Base-by-base conservation (phyloP, 1,140 invertebrate species). In the Parapsyche elsis region DNA sequence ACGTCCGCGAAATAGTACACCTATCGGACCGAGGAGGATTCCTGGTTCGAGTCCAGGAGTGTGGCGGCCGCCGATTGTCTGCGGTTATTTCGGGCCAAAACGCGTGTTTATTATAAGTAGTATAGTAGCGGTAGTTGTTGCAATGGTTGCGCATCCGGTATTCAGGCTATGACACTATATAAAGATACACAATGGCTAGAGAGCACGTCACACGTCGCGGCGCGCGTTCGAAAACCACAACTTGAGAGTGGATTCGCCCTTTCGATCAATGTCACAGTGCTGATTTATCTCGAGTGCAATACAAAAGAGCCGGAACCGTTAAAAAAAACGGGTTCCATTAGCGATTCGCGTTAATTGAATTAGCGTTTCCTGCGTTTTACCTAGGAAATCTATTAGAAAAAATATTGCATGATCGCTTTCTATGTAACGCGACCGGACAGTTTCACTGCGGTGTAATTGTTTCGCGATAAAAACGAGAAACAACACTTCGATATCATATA, bases 31-130 rank as follows among this genome's bases (percentile, higher is more conserved):
- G 21, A 67, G 64, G 64, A 67, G 64, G 64, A 67, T 67, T 67
- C 64, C 64, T 67, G 64, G 64, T 67, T 26, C 64, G 21, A 14
- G 64, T 67, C 64, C 64, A 67, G 64, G 24, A 67, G 64, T 61
- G 23, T 24, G 64, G 4, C 64, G 23, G n/a, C 24, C 64, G 64
- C 59, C 12, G 24, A 67, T 67, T 67, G 64, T 67, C 64, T 67
- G 64, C 64, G 64, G 64, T 67, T 67, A 67, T 67, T 67, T 67
- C 21, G 9, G 64, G 26, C 49, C 4, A 53, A 12, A 53, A 12
- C 16, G 49, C 16, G 49, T 16, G 49, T 53, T 14, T 53, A 14
- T 53, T 53, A 53, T 16, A 14, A 53, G 10, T 53, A 53, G 12
- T 53, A 12, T 46, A 53, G 10, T 53, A 53, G 10, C 16, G 16